These are phyloP conservation scores for Drosophila lowei DNA, from an alignment of 1,140 invertebrate species.

Conservation along the genomic window DNA sequence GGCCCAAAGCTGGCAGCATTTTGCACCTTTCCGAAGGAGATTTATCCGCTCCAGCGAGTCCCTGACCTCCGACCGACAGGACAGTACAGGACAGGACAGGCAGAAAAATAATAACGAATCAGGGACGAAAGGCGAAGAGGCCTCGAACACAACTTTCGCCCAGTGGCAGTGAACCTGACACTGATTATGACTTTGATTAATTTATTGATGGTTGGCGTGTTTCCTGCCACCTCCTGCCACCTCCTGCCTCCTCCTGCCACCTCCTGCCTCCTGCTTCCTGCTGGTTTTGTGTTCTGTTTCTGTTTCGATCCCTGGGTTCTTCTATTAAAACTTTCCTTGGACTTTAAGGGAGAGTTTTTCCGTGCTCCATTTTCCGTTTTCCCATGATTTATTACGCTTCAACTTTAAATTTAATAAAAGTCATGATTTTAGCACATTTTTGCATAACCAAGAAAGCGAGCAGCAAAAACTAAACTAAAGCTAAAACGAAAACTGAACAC, in stretches of 20 bases:
- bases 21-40: conserved; percentile 64
- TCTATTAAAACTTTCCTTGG: conserved; percentile 62
- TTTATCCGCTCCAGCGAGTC: conserved; percentile 45
- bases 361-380: background rate
- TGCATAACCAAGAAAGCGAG: conserved; percentile 42
- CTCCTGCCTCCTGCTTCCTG: conserved; percentile 16
- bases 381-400: conserved; percentile 76
- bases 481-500: conserved; percentile 32
- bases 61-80: conserved; percentile 11
- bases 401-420: conserved; percentile 82
- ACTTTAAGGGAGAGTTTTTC: conserved; percentile 32
- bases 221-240: conserved; percentile 43
- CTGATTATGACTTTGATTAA: conserved; percentile 83
- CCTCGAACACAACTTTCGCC: conserved; percentile 59
- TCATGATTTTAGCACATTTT: conserved; percentile 65
- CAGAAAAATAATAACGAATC: conserved; percentile 3
- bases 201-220: conserved; percentile 83
- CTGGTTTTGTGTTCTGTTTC: conserved; percentile 5
- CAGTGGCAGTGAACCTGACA: conserved; percentile 76
- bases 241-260: conserved; percentile 7
- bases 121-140: conserved; percentile 14
- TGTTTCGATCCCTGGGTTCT: conserved; percentile 28
- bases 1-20: conserved; percentile 44
- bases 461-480: conserved; percentile 34
- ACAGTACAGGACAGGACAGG: background rate